Conservation (phyloP, 2,113 vertebrate species). For the Albula glossodonta region DNA sequence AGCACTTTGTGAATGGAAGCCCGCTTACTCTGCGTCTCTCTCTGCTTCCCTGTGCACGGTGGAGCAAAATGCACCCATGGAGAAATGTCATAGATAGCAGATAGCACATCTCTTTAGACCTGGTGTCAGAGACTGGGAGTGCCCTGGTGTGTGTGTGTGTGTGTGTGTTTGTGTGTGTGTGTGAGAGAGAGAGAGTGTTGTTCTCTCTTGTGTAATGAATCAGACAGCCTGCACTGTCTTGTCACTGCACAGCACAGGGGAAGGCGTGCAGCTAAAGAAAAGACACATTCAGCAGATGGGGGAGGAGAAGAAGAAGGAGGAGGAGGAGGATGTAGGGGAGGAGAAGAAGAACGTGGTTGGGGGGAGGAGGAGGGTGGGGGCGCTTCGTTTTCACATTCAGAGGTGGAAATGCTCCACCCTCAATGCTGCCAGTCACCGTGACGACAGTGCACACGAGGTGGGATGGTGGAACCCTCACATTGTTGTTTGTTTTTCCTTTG, state of each 20-base stretch:
- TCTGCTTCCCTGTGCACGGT: background rate
- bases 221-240: constrained; percentile 45
- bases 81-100: background rate
- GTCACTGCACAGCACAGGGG: constrained; percentile 35
- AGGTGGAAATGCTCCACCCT: constrained; percentile 41
- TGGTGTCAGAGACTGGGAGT: constrained; percentile 11
- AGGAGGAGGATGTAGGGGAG: background rate
- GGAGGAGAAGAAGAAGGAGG: background rate
- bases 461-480: too few species aligned
- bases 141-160: background rate
- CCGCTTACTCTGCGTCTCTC: constrained; percentile 16
- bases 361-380: constrained; percentile 2
- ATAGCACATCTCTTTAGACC: background rate
- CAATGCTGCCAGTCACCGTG: constrained; percentile 4
- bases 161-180: background rate
- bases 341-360: background rate
- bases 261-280: constrained; percentile 47
- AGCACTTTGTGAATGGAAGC: constrained; percentile 22
- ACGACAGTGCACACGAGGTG: background rate
- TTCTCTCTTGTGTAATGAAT: constrained; percentile 54
- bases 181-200: constrained; percentile 7
- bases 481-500: background rate
- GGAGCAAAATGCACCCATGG: background rate
- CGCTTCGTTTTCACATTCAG: constrained; percentile 36
- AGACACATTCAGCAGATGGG: constrained; percentile 39